These are phyloP conservation scores for Uropsilus gracilis DNA, from an alignment of 2,113 vertebrate genomes.

Conservation along the genomic window DNA sequence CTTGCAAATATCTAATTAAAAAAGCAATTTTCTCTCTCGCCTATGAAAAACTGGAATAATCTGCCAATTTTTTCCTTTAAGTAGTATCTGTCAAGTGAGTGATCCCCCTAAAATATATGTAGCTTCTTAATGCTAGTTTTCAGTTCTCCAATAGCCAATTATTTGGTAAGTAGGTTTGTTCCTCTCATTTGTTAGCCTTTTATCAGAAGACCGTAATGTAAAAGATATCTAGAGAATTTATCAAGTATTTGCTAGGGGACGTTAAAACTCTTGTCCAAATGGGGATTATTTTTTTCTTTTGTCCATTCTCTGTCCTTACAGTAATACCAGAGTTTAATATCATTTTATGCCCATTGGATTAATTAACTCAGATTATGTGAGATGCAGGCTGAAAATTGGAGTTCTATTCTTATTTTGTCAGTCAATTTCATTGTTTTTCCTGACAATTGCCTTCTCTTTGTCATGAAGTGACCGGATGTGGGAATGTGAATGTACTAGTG, in stretches of 20 bases:
- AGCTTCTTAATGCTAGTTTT: neutral
- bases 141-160: slow-evolving; percentile 13
- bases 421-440: neutral
- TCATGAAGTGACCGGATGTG: neutral
- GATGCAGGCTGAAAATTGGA: neutral
- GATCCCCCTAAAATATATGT: neutral
- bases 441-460: neutral
- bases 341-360: neutral
- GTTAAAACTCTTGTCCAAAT: slow-evolving; percentile 16
- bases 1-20: slow-evolving; percentile 58
- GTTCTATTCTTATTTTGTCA: neutral
- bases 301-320: neutral
- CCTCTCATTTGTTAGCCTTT: slow-evolving; percentile 6
- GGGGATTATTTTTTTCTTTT: neutral
- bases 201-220: slow-evolving; percentile 35
- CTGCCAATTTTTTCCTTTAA: slow-evolving; percentile 23
- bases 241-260: neutral
- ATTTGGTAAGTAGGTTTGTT: neutral
- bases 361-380: neutral
- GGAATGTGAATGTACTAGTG: neutral
- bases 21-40: slow-evolving; percentile 31
- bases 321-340: neutral
- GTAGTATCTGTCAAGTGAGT: slow-evolving; percentile 34
- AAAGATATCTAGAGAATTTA: neutral
- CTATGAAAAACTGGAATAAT: neutral